Percentiles rank a stretch among this genome's conserved stretches.
Conservation (phyloP, 2,113 vertebrate genomes). For the Oncorhynchus masou region DNA sequence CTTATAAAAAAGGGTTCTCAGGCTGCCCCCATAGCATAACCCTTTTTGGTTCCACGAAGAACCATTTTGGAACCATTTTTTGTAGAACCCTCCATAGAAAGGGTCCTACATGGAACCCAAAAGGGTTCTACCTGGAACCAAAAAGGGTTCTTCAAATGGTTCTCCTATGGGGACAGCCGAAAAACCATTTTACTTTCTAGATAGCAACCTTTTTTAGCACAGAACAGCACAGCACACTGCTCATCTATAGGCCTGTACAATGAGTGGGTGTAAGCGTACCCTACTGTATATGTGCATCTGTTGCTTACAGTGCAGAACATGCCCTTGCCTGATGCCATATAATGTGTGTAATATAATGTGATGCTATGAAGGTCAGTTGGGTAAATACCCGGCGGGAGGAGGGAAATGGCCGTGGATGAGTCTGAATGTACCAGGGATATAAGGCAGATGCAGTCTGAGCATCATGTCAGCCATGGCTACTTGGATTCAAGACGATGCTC, state of each 20-base stretch:
- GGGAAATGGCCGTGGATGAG: neutral
- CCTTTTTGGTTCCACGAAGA: too few species aligned
- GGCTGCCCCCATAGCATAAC: too few species aligned
- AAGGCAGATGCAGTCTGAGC: neutral
- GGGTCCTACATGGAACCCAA: too few species aligned
- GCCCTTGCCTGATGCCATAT: neutral
- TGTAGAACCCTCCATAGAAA: too few species aligned
- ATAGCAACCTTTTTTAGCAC: too few species aligned
- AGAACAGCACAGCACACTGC: neutral
- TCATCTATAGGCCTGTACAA: neutral
- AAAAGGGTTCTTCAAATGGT: too few species aligned
- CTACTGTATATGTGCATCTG: slow-evolving; percentile 30
- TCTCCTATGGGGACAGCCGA: too few species aligned
- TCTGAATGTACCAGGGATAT: neutral
- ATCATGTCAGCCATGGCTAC: neutral
- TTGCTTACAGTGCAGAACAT: slow-evolving; percentile 7
- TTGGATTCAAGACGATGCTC: slow-evolving; percentile 14
- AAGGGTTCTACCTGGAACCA: too few species aligned
- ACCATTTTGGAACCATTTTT: too few species aligned
- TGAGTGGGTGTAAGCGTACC: slow-evolving; percentile 1
- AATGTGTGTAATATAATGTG: slow-evolving; percentile 19
- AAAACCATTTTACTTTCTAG: too few species aligned
- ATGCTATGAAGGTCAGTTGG: slow-evolving; percentile 25
- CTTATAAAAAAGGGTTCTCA: too few species aligned
- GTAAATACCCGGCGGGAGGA: slow-evolving; percentile 8